A percentile compares a stretch with the other conserved stretches of the same genome.
These are phyloP conservation scores for Eutolmus rufibarbis DNA, from an alignment of 2,888 invertebrate genomes.

Conservation along the genomic window DNA sequence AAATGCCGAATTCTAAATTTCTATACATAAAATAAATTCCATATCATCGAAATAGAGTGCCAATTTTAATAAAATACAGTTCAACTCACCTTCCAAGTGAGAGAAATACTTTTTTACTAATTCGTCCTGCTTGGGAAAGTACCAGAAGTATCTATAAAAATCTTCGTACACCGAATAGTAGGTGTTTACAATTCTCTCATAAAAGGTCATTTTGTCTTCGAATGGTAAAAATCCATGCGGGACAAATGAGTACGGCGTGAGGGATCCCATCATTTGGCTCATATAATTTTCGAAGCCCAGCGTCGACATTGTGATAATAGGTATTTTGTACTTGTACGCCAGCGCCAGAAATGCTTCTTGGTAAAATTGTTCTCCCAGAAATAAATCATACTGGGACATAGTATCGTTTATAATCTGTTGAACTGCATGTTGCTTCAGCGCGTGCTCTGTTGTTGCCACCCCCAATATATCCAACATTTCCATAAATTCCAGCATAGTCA, in stretches of 20 bases:
- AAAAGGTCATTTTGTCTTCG: constrained; percentile 65
- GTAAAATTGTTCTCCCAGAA: constrained; percentile 62
- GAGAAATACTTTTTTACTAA: constrained; percentile 56
- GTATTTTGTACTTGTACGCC: constrained; percentile 60
- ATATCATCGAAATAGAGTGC: neutral
- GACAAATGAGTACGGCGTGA: constrained; percentile 64
- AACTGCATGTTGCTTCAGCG: constrained; percentile 57
- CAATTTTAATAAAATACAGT: neutral
- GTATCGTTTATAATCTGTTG: constrained; percentile 57
- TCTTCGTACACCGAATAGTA: constrained; percentile 58
- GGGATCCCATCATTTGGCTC: constrained; percentile 63
- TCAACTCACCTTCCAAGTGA: constrained; percentile 52
- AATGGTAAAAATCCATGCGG: constrained; percentile 63
- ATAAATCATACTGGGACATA: constrained; percentile 60
- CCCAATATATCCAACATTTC: constrained; percentile 58
- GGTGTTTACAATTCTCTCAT: constrained; percentile 65
- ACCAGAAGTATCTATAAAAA: constrained; percentile 54
- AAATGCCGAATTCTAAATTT: no score
- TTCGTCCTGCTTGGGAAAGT: constrained; percentile 60
- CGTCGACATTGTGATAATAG: constrained; percentile 61
- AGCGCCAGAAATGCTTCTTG: constrained; percentile 62
- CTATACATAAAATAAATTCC: no score
- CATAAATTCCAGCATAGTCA: constrained; percentile 53
- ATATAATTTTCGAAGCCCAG: constrained; percentile 63
- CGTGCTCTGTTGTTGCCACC: constrained; percentile 56